Conservation (phyloP, 2,113 vertebrate species). For the Lanius collurio region DNA sequence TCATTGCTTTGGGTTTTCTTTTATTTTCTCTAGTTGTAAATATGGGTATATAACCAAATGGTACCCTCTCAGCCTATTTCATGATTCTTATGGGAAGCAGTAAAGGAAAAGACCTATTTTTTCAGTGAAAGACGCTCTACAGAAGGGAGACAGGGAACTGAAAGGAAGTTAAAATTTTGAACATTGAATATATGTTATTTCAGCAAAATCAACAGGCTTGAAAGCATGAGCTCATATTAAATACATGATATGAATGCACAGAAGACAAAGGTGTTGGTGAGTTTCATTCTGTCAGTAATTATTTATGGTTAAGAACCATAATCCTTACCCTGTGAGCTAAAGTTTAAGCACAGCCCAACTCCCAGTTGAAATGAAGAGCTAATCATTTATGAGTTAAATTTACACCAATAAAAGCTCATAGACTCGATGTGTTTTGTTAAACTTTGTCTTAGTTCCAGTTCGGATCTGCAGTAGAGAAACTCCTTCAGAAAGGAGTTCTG, state of each 20-base stretch:
- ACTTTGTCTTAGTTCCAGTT: background rate
- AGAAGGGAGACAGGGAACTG: background rate
- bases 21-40: background rate
- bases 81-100: background rate
- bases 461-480: background rate
- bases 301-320: background rate
- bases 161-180: background rate
- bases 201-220: background rate
- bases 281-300: background rate
- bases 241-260: rapidly evolving
- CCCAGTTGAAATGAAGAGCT: background rate
- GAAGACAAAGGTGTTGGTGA: background rate
- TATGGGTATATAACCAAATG: background rate
- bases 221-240: background rate
- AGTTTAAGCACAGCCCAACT: background rate
- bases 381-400: background rate
- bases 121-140: background rate
- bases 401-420: background rate
- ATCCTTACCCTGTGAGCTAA: background rate
- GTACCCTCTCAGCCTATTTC: background rate
- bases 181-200: background rate
- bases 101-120: background rate
- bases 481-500: background rate
- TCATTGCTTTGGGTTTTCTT: background rate
- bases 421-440: background rate